Evolutionary conservation across 2,113 vertebrate genomes (phyloP).

Genomic region (Phaethon lepturus): DNA sequence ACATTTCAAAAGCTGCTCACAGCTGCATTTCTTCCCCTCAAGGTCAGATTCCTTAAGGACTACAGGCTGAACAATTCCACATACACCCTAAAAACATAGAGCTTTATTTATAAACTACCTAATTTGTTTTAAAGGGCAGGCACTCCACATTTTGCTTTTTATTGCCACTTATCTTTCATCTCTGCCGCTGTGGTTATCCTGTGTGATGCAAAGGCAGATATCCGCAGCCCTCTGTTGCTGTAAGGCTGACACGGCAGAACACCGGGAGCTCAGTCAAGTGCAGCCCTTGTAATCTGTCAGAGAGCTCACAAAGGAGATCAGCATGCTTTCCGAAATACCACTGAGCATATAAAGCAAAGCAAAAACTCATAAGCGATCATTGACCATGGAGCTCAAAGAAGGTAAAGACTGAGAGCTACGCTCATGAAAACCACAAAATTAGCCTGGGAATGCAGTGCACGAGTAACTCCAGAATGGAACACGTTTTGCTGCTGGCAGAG

Average conservation of each 20-base stretch:
- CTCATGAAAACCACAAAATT: not conserved
- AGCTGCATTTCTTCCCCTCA: not conserved
- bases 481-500: not conserved
- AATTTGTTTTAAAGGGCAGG: slow-evolving; percentile 58
- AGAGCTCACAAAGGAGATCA: not conserved
- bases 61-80: not conserved
- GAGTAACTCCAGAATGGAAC: not conserved
- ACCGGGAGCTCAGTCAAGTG: not conserved
- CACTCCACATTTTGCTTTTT: slow-evolving; percentile 30
- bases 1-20: not conserved
- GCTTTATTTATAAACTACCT: slow-evolving; percentile 31
- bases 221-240: not conserved
- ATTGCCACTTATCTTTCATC: slow-evolving; percentile 55
- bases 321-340: not conserved
- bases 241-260: not conserved
- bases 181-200: not conserved
- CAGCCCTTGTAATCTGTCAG: slow-evolving; percentile 1
- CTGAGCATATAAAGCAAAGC: slow-evolving; percentile 14
- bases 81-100: slow-evolving; percentile 26
- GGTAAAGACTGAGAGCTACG: not conserved
- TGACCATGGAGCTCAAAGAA: not conserved
- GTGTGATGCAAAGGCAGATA: not conserved
- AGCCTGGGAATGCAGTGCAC: not conserved
- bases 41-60: slow-evolving; percentile 28
- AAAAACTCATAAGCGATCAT: not conserved